Percentiles rank a stretch among this genome's conserved stretches.
Evolutionary conservation across 2,797 vertebrate species (phyloP).

Genomic region (Muscicapa striata): DNA sequence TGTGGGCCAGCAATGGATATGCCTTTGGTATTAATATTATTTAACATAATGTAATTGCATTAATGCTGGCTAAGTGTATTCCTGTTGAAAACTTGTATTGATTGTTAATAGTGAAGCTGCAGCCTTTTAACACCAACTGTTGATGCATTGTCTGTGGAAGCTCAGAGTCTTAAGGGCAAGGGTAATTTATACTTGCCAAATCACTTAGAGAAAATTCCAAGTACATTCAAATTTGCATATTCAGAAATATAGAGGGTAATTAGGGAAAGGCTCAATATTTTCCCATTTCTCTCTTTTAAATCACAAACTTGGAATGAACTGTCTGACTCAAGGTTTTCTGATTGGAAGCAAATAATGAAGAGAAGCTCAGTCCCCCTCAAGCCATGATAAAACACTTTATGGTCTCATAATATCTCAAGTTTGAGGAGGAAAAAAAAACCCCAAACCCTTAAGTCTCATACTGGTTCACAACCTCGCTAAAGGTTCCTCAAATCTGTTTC

Average conservation of each 20-base stretch:
- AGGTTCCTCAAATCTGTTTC: not conserved
- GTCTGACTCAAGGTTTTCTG: constrained; percentile 38
- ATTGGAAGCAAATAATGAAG: constrained; percentile 11
- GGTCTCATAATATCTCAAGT: not conserved
- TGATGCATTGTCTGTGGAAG: constrained; percentile 60
- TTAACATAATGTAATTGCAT: constrained; percentile 63
- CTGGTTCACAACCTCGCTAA: not conserved
- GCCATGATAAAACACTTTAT: constrained; percentile 18
- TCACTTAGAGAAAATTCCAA: constrained; percentile 62
- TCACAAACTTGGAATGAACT: constrained; percentile 20
- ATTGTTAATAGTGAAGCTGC: constrained; percentile 67
- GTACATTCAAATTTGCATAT: constrained; percentile 63
- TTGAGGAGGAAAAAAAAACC: not conserved
- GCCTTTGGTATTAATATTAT: constrained; percentile 59
- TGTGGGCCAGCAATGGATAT: not conserved
- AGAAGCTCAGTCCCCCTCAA: not conserved
- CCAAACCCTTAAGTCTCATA: not conserved
- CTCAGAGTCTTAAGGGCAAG: constrained; percentile 57
- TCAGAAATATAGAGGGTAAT: constrained; percentile 62
- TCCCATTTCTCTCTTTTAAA: constrained; percentile 49
- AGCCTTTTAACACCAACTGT: constrained; percentile 65
- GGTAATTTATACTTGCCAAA: constrained; percentile 71
- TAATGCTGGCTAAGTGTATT: constrained; percentile 60
- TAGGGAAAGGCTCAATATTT: constrained; percentile 70
- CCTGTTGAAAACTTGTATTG: constrained; percentile 67